Base-by-base conservation (phyloP, 1,140 invertebrate genomes). In the Lordiphosa stackelbergi region DNA sequence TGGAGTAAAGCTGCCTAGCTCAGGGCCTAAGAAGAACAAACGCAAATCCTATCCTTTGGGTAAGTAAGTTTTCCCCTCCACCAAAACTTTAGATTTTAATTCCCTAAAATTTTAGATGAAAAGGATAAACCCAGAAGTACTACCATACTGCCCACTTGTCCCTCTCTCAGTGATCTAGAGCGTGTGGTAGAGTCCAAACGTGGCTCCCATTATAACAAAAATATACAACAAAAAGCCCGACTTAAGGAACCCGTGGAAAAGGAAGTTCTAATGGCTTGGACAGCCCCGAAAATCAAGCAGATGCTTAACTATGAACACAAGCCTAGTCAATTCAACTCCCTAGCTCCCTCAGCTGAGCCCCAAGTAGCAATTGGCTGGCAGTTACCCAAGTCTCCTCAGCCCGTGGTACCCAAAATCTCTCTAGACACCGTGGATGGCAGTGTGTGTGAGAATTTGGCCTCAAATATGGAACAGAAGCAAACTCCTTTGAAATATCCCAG, bases 141-240 rank as follows among this genome's bases (percentile, higher is more conserved):
- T 9, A n/a, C 5, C 69, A 60, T 31, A 4, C 6, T 85, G 24
- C 68, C 81, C 0, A 69, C 64, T 1, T 87, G 75, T 16, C 85
- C 85, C 1, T 85, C 83, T 1, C 41, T 87, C 10, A 87, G 83
- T 43, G 85, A 87, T 48, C 66, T 87, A 16, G 85, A 86, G 41
- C 73, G 70, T 2, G 63, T 73, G 2, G 77, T 86, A 36, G 59
- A 84, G 19, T 77, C 63, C 0, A 84, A 86, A 16, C 69, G 78
- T 0, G 66, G 64, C 0, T 57, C 53, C 0, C 58, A 83, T 28
- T 85, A 85, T 42, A 63, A 59, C n/a, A 73, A 85, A 24, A 87
- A 87, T 37, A 77, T 85, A 9, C 66, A 66, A 0, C 62, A 54
- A 43, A 51, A 37, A 5, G 51, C 42, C 6, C 56, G 19, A 11